Conservation (phyloP, 2,888 invertebrate species). For the Crepidodera aurea region DNA sequence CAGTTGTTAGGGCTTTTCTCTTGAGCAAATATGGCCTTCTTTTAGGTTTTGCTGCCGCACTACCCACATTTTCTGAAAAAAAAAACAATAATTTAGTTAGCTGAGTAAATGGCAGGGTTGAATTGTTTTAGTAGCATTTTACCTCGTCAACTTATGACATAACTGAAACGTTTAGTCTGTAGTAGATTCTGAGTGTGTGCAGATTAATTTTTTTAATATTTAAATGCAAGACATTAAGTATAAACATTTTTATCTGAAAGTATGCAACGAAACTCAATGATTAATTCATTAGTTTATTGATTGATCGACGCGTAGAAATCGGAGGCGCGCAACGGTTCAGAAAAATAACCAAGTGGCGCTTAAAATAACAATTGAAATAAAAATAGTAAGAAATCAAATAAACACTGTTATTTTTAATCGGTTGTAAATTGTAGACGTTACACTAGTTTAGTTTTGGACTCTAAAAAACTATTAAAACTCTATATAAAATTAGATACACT, state of each 20-base stretch:
- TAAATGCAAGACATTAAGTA: too few species aligned
- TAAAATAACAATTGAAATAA: conserved; percentile 30
- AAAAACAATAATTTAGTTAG: conserved; percentile 9
- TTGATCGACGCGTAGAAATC: conserved; percentile 9
- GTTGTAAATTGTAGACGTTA: conserved; percentile 26
- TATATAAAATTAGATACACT: too few species aligned
- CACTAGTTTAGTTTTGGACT: conserved; percentile 2
- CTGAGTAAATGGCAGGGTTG: too few species aligned
- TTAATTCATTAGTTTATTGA: conserved; percentile 16
- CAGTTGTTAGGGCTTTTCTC: conserved; percentile 87
- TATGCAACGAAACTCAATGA: too few species aligned
- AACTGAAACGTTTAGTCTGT: too few species aligned
- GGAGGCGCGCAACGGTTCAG: too few species aligned
- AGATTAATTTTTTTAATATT: too few species aligned
- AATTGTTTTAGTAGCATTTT: too few species aligned
- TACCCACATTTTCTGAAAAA: conserved; percentile 61
- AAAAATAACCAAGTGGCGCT: conserved; percentile 29
- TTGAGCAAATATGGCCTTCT: conserved; percentile 82
- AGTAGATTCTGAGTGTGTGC: too few species aligned
- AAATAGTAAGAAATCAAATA: conserved; percentile 34
- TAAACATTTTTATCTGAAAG: too few species aligned
- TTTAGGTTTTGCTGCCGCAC: conserved; percentile 74
- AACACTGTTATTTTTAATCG: conserved; percentile 31
- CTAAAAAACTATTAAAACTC: too few species aligned
- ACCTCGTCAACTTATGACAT: too few species aligned